phyloP scores from a whole-genome alignment of 2,797 vertebrate genomes.

The Carcharodon carcharias region DNA sequence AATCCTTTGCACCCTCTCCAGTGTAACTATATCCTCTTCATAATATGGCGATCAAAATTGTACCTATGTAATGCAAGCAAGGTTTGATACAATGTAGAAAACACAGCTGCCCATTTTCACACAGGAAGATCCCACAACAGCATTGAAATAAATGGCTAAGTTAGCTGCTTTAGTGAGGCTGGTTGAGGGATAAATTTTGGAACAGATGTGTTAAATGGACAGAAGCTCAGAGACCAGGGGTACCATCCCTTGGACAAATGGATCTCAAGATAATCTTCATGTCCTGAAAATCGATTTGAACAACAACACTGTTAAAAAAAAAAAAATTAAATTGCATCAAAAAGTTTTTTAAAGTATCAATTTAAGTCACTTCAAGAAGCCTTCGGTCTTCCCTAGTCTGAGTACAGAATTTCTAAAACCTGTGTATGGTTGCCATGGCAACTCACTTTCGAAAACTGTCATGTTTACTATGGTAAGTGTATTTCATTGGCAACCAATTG shows the following conservation, averaged over 20 bases:
- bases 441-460: background rate
- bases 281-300: no score
- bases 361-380: background rate
- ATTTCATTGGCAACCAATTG: background rate
- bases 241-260: no score
- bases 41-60: no score
- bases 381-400: background rate
- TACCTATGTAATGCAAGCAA: no score
- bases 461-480: background rate
- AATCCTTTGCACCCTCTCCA: no score
- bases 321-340: background rate
- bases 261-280: no score
- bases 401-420: background rate
- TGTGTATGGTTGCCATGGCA: background rate
- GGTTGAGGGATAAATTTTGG: background rate
- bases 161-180: background rate
- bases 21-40: no score
- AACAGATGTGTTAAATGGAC: background rate
- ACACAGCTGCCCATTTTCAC: background rate
- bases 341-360: background rate
- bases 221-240: background rate
- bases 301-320: background rate
- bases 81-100: background rate
- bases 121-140: background rate
- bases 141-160: background rate